A percentile compares a stretch with the other conserved stretches of the same genome.
These are phyloP conservation scores for Pedicia rivosa DNA, from an alignment of 2,888 invertebrate genomes.

Conservation along the genomic window DNA sequence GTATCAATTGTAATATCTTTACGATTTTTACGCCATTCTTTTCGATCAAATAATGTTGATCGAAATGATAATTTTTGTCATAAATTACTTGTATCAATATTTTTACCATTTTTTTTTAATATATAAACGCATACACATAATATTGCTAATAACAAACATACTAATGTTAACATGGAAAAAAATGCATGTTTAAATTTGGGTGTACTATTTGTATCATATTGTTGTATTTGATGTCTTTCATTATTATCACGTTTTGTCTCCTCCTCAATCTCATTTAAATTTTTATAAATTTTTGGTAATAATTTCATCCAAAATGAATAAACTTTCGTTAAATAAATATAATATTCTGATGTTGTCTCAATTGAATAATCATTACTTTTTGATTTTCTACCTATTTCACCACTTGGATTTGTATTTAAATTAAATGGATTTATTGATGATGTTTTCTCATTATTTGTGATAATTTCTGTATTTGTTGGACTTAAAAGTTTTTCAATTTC, in stretches of 20 bases:
- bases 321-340: conserved; percentile 23
- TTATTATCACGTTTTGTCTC: background rate
- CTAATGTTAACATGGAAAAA: conserved; percentile 26
- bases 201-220: background rate
- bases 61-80: conserved; percentile 30
- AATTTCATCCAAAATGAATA: conserved; percentile 27
- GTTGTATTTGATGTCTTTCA: background rate
- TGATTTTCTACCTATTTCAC: background rate
- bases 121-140: conserved; percentile 27
- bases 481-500: conserved; percentile 22
- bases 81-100: conserved; percentile 14
- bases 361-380: conserved; percentile 14
- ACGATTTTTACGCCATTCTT: conserved; percentile 6
- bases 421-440: background rate
- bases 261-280: background rate
- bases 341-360: conserved; percentile 20
- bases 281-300: conserved; percentile 17
- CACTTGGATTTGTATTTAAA: background rate
- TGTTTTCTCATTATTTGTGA: background rate
- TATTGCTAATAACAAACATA: conserved; percentile 23
- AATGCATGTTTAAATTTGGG: conserved; percentile 28
- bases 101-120: conserved; percentile 21
- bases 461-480: conserved; percentile 7
- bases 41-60: conserved; percentile 16
- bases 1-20: background rate